Evolutionary conservation across 2,888 invertebrate species (phyloP), one percentile per base, ranked within the genome.

Genomic region (Oxystoma pomonae): DNA sequence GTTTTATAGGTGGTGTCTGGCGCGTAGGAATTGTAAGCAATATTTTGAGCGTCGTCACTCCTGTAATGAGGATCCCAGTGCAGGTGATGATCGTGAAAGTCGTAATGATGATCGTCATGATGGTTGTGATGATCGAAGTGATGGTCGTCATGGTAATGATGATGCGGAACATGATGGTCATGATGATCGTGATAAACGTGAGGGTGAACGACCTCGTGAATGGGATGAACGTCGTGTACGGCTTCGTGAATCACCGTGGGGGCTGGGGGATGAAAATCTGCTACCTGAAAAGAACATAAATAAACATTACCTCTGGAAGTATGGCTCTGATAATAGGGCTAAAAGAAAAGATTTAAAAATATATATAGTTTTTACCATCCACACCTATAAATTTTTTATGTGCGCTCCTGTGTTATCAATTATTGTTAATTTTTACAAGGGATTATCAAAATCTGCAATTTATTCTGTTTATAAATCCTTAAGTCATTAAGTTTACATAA

Each of bases 1-100:
- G 5, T 35, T 35, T 35, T 35, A 35, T 35, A 35, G 12, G 22
- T 60, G 1, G 18, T 64, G 19, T 66, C 67, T 18, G 68, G 78
- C 64, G 73, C 82, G 78, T 88, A 87, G 66, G 85, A 87, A 76
- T 85, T 85, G 79, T 92, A 92, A 35, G 92, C 91, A 76, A 91
- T 5, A 60, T 70, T 68, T 17, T 72, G 72, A n/a, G 72, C 71
- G 17, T 85, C 83, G 68, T 84, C 65, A 17, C 65, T 65, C 18
- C 85, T 83, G 69, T 84, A 64, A 16, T 65, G 66, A 12, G 64
- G 69, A 22, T 70, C 69, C 73, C 73, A 73, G 12, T 71, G 71
- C 58, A 70, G 70, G 56, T 73, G 72, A 22, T 89, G 83, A 74
- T 91, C 87, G 76, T 87, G 87, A 55, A 68, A 71, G 59, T 75